A percentile compares a stretch with the other conserved stretches of the same genome.
Evolutionary conservation across 1,140 invertebrate genomes (phyloP).

Genomic region (Druon quercuslanigerum): DNA sequence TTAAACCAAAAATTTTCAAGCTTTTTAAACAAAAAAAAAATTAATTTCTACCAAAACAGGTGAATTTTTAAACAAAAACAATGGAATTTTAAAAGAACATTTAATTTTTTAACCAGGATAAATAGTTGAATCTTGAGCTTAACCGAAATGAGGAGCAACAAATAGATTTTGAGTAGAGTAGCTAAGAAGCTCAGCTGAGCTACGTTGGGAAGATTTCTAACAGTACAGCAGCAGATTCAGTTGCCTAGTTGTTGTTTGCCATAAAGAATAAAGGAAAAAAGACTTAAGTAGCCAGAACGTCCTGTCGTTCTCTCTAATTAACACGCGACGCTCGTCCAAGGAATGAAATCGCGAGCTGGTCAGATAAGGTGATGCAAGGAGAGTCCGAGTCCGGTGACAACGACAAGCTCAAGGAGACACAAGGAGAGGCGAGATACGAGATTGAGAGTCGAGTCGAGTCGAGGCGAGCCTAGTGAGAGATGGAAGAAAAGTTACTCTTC

Average conservation of each 20-base stretch:
- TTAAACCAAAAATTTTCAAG: no score
- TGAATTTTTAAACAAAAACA: no score
- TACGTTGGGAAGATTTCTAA: constrained; percentile 7
- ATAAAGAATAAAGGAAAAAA: constrained; percentile 28
- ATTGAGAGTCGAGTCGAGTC: constrained; percentile 34
- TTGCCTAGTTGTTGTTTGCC: constrained; percentile 15
- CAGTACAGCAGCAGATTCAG: constrained; percentile 14
- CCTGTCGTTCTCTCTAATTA: constrained; percentile 31
- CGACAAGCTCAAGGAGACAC: not conserved
- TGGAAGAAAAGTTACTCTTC: constrained; percentile 38
- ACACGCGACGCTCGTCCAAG: constrained; percentile 39
- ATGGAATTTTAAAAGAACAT: no score
- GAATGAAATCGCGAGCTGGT: constrained; percentile 53
- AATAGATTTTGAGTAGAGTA: no score
- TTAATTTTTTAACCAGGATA: no score
- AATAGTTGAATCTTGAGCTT: no score
- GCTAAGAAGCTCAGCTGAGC: not conserved
- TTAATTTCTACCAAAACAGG: no score
- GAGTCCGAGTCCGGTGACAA: not conserved
- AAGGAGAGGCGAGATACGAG: constrained; percentile 40
- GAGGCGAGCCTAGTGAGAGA: constrained; percentile 34
- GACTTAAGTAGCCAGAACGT: constrained; percentile 27
- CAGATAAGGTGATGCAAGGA: constrained; percentile 32
- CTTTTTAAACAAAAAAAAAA: no score
- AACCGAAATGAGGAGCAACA: no score